Evolutionary conservation across 2,797 vertebrate genomes (phyloP), one percentile per base, ranked within the genome.

Genomic region (Borostomias antarcticus): DNA sequence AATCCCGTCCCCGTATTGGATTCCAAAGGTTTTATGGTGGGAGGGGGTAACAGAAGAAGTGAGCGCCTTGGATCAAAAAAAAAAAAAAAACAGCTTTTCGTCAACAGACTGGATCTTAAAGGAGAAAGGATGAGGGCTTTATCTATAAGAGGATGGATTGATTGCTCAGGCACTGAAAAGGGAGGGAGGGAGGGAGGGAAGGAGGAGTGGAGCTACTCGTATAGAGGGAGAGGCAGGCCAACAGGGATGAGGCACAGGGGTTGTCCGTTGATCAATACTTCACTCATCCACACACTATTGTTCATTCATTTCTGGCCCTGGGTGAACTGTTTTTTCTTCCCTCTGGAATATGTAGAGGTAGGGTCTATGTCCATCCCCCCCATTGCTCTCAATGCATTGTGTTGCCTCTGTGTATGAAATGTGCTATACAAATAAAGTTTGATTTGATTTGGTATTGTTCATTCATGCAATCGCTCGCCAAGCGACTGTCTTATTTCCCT

Each of bases 91-190:
- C 10, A 19, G 60, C 60, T 50, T 40, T 7, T 43, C 19, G 13
- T 9, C 26, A 62, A 54, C 40, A 47, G 59, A 57, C 21, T 53
- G 58, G 32, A 43, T 40, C 40, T 43, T 26, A 37, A 61, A 19
- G 17, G 21, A 60, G 26, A 25, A 52, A n/a, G 37, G 32, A 48
- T 59, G 64, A 61, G 67, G 59, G 67, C 54, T 15, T 48, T 61
- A 68, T 74, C 25, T 40, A 53, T 53, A 64, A 32, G n/a, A 33
- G 5, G 17, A 26, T 10, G 25, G 23, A 64, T 62, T 13, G 28
- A 78, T 8, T 37, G 69, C 33, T 71, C 72, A 81, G 74, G 71
- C 73, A 85, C 73, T 78, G 71, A 84, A 72, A 81, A 76, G 35
- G 72, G 70, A 61, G 62, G 48, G 28, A 58, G 11, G 17, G 29